Evolutionary conservation across 2,888 invertebrate species (phyloP).

Genomic region (Ectemnius cavifrons): DNA sequence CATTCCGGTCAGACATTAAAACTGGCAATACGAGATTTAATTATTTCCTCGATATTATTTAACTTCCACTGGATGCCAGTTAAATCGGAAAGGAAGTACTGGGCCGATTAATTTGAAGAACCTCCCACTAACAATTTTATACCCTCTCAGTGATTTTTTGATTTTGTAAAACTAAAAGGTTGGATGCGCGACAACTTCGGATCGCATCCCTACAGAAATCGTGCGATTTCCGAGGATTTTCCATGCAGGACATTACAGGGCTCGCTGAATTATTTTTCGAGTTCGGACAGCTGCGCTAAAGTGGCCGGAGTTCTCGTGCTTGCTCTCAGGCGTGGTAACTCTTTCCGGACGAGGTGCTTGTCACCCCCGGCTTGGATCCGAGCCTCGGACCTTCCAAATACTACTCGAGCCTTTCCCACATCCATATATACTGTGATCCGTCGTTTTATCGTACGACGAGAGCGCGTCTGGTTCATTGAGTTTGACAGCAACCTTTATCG

Average conservation of each 20-base stretch:
- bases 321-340: conserved; percentile 25
- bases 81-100: conserved; percentile 30
- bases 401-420: conserved; percentile 19
- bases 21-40: conserved; percentile 11
- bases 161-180: no score
- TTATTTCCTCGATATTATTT: conserved; percentile 21
- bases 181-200: background rate
- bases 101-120: conserved; percentile 35
- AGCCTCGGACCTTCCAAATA: conserved; percentile 33
- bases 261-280: conserved; percentile 60
- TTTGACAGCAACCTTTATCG: background rate
- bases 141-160: no score
- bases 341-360: conserved; percentile 44
- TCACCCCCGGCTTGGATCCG: conserved; percentile 32
- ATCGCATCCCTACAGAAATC: conserved; percentile 15
- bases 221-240: conserved; percentile 49
- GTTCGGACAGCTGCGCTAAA: conserved; percentile 49
- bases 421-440: conserved; percentile 18
- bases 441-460: conserved; percentile 19
- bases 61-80: conserved; percentile 1
- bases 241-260: conserved; percentile 58
- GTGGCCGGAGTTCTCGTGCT: conserved; percentile 8
- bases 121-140: background rate
- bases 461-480: background rate
- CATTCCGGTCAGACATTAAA: conserved; percentile 6